These are phyloP conservation scores for Gadus chalcogrammus DNA, from an alignment of 2,113 vertebrate species.

Conservation along the genomic window DNA sequence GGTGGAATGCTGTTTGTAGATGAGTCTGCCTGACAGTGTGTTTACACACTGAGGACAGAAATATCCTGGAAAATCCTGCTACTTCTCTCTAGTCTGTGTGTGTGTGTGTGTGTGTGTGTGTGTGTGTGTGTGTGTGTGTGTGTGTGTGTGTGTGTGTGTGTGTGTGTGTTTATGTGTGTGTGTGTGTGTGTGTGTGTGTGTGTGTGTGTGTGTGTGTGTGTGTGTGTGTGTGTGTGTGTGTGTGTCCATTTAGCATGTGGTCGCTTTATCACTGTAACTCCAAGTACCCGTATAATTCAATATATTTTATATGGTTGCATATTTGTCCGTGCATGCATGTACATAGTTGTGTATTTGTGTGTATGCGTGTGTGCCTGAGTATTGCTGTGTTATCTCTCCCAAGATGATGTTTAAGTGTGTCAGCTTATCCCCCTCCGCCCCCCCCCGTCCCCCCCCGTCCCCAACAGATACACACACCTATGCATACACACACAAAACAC, in stretches of 20 bases:
- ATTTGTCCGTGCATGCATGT: not conserved
- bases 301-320: not conserved
- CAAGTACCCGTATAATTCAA: no score
- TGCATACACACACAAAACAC: not conserved
- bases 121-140: not conserved
- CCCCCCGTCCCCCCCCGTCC: conserved; percentile 23
- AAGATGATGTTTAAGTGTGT: not conserved
- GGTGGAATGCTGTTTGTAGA: no score
- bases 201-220: not conserved
- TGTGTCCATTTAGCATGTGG: no score
- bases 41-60: not conserved
- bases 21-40: no score
- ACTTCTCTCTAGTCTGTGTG: conserved; percentile 1
- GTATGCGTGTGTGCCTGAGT: not conserved
- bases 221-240: not conserved
- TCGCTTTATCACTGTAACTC: no score
- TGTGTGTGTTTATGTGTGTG: not conserved
- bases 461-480: not conserved
- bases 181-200: not conserved
- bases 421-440: not conserved
- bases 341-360: not conserved
- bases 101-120: conserved; percentile 1
- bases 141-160: not conserved
- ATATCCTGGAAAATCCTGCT: not conserved
- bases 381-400: not conserved